Evolutionary conservation across 1,140 invertebrate genomes (phyloP).

Genomic region (Planococcus citri): DNA sequence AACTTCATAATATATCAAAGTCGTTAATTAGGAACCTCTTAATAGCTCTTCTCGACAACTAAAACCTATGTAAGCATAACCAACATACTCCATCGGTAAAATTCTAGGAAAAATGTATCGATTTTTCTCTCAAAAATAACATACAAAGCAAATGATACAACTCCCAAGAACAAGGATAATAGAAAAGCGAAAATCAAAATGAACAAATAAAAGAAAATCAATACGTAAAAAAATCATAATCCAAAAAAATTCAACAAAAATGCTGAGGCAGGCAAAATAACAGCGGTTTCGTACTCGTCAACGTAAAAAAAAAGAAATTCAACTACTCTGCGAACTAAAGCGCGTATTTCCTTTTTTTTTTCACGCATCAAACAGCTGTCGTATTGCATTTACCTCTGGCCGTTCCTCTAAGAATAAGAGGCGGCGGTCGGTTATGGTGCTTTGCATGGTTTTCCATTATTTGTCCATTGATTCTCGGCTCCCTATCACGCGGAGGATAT

Average conservation of each 20-base stretch:
- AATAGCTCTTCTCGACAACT: no score
- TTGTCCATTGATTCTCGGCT: constrained; percentile 19
- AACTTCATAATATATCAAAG: no score
- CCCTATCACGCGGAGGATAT: constrained; percentile 13
- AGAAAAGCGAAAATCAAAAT: constrained; percentile 13
- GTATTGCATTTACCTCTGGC: constrained; percentile 11
- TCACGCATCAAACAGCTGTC: not conserved
- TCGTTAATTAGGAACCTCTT: no score
- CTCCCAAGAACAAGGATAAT: not conserved
- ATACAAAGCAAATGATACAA: not conserved
- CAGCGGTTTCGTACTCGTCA: not conserved
- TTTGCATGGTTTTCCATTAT: constrained; percentile 19
- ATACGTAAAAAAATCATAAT: not conserved
- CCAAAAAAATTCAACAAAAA: not conserved
- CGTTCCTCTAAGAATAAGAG: constrained; percentile 14
- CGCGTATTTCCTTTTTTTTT: not conserved
- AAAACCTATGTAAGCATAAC: no score
- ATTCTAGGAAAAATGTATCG: no score
- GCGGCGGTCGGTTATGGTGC: constrained; percentile 12
- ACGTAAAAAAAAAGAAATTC: not conserved
- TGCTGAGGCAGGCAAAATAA: constrained; percentile 9
- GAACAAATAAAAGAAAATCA: constrained; percentile 16
- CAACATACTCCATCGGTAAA: no score
- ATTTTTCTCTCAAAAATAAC: not conserved
- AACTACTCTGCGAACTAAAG: constrained; percentile 7